phyloP scores from a whole-genome alignment of 2,888 invertebrate species.

The Crioceris asparagi region DNA sequence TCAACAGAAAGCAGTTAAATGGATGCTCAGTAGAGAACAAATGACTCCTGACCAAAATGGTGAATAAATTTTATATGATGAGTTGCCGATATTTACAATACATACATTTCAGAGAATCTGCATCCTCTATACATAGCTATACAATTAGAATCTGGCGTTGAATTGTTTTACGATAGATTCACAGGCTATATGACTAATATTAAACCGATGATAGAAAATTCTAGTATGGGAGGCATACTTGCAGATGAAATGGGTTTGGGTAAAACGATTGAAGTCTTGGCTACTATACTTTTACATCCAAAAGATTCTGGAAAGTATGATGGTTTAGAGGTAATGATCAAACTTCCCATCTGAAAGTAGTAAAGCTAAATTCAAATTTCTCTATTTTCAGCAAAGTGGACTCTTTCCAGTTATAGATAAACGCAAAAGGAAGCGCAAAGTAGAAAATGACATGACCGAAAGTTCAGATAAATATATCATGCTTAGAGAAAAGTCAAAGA shows the following conservation, averaged over 20 bases:
- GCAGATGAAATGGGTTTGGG: slow-evolving; percentile 78
- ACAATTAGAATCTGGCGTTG: slow-evolving; percentile 25
- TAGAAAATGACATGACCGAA: too few relatives aligned
- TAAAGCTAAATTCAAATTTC: too few relatives aligned
- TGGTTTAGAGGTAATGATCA: too few relatives aligned
- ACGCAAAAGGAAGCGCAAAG: too few relatives aligned
- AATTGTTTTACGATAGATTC: slow-evolving; percentile 36
- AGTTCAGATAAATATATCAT: too few relatives aligned
- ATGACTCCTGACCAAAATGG: slow-evolving; percentile 17
- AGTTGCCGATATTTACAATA: neutral
- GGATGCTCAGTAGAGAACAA: slow-evolving; percentile 56
- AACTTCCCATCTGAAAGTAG: too few relatives aligned
- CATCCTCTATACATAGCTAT: slow-evolving; percentile 31
- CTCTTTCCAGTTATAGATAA: too few relatives aligned
- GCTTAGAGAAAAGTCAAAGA: too few relatives aligned
- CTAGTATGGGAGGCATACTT: slow-evolving; percentile 54
- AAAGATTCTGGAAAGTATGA: slow-evolving; percentile 12
- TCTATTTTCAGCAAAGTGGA: too few relatives aligned
- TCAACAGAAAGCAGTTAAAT: slow-evolving; percentile 53
- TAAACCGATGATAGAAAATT: slow-evolving; percentile 29
- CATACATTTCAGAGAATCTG: slow-evolving; percentile 19
- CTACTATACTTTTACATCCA: slow-evolving; percentile 50
- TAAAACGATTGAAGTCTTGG: slow-evolving; percentile 66
- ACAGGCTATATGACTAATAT: slow-evolving; percentile 36
- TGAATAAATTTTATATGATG: slow-evolving; percentile 8